These are phyloP conservation scores for Rugalucina vietnamica DNA, from an alignment of 2,888 invertebrate genomes.

Conservation along the genomic window DNA sequence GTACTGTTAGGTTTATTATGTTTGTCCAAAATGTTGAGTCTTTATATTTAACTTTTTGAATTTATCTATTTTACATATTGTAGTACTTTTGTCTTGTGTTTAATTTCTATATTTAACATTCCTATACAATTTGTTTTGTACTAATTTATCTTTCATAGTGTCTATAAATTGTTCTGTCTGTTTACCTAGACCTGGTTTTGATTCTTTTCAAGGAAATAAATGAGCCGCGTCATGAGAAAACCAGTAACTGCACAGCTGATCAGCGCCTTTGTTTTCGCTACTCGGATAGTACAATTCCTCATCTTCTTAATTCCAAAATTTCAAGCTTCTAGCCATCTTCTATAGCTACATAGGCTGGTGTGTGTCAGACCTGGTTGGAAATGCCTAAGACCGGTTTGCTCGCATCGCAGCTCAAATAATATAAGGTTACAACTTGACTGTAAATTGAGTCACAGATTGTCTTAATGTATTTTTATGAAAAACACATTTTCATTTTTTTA, in stretches of 20 bases:
- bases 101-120: background rate
- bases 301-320: background rate
- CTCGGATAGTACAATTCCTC: background rate
- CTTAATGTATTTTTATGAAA: too few relatives aligned
- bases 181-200: background rate
- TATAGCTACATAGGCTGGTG: too few relatives aligned
- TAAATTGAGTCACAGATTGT: too few relatives aligned
- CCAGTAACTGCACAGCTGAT: too few relatives aligned
- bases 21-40: background rate
- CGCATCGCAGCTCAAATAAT: too few relatives aligned
- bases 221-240: too few relatives aligned
- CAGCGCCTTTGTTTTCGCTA: background rate
- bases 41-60: background rate
- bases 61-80: background rate
- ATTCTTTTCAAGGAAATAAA: background rate
- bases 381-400: too few relatives aligned
- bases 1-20: background rate
- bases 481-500: too few relatives aligned
- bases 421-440: too few relatives aligned
- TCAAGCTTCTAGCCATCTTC: background rate
- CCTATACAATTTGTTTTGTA: background rate
- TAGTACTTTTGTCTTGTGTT: background rate
- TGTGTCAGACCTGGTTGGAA: too few relatives aligned
- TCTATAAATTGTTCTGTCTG: background rate
- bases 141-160: background rate